Evolutionary conservation across 2,888 invertebrate species (phyloP), one percentile per base, ranked within the genome.

Genomic region (Chymomyza fuscimana): DNA sequence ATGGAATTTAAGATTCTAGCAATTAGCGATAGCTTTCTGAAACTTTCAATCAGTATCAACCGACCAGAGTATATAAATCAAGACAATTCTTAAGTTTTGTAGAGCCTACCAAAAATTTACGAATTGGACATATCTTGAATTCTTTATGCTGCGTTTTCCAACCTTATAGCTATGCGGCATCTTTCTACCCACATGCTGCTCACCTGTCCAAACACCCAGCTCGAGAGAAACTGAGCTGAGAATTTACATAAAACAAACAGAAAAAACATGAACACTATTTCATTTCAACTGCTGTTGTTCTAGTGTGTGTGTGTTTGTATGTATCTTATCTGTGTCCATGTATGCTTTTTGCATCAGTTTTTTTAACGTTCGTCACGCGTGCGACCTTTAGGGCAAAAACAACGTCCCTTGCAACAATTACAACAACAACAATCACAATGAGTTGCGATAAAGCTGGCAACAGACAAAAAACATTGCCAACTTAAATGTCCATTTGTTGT

Each of bases 241-340:
- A 79, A 85, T 85, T 87, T 85, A 86, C 84, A 85, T 85, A 85
- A 86, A 82, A 84, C 85, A 80, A 76, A 77, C 73, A 74, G 70
- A 85, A 69, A 85, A 82, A 82, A 85, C 81, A 75, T 78, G 73
- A 69, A 19, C 78, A 85, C 81, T 82, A 79, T 79, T 80, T 82
- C 80, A 85, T 85, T 85, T 74, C 80, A 75, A 63, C 65, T 67
- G 69, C 69, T 72, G 36, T 36, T 36, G 9, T 36, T 36, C 6
- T 9, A 7, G 36, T 9, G 9, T 9, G 4, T 12, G 40, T 46
- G 40, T 46, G 9, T 32, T 12, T 46, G 9, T 32, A 7, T 32
- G 32, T 32, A 32, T 32, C 32, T 10, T 59, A 19, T 69, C 54
- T 68, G 60, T 74, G 68, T 74, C 75, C 67, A 32, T 32, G 1